Percentiles rank a stretch among this genome's conserved stretches.
These are phyloP conservation scores for Ceriagrion tenellum DNA, from an alignment of 2,888 invertebrate species.

Conservation along the genomic window DNA sequence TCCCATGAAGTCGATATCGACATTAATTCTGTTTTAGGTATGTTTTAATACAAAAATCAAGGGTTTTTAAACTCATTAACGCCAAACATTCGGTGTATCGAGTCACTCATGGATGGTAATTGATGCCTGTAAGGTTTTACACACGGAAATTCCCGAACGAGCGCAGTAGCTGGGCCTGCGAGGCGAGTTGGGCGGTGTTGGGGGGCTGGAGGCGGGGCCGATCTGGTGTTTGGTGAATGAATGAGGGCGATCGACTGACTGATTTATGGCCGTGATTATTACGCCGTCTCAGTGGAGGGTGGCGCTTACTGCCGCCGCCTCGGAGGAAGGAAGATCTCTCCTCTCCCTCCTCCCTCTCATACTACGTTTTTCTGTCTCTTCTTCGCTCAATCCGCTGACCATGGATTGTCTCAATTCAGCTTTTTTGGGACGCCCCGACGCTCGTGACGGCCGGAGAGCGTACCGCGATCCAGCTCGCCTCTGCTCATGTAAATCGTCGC, in stretches of 20 bases:
- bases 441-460: neutral
- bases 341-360: neutral
- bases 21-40: too few relatives aligned
- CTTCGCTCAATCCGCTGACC: neutral
- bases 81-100: too few relatives aligned
- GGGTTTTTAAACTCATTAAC: too few relatives aligned
- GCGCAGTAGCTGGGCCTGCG: too few relatives aligned
- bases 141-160: too few relatives aligned
- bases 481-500: neutral
- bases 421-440: neutral
- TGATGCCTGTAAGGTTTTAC: too few relatives aligned
- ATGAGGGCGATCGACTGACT: neutral
- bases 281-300: neutral
- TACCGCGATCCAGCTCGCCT: neutral
- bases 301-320: neutral
- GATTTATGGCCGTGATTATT: conserved; percentile 12
- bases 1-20: too few relatives aligned
- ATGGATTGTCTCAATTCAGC: neutral
- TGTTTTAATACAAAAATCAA: too few relatives aligned
- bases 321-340: neutral
- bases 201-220: neutral
- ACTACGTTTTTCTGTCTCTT: neutral
- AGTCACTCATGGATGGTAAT: too few relatives aligned
- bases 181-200: too few relatives aligned
- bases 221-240: neutral